Evolutionary conservation across 1,140 invertebrate genomes (phyloP).

Genomic region (Episyrphus balteatus): DNA sequence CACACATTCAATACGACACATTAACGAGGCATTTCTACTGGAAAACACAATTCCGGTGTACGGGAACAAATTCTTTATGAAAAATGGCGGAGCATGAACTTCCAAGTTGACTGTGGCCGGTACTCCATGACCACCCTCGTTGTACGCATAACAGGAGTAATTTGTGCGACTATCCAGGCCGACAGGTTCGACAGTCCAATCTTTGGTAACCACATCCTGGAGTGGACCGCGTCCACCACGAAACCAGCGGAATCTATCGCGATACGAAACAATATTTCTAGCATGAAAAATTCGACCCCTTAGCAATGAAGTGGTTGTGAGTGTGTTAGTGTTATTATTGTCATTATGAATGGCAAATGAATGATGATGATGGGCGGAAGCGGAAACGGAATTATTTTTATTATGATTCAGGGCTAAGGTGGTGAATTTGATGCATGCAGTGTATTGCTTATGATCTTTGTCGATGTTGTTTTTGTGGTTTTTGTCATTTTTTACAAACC

Average conservation of each 20-base stretch:
- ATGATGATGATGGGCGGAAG: constrained; percentile 1
- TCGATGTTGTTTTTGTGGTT: constrained; percentile 3
- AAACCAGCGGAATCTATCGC: constrained; percentile 61
- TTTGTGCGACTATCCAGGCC: constrained; percentile 71
- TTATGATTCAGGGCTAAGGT: too few relatives aligned
- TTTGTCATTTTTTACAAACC: constrained; percentile 24
- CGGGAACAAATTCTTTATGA: constrained; percentile 70
- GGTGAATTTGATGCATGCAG: too few relatives aligned
- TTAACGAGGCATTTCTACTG: constrained; percentile 57
- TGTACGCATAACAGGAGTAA: constrained; percentile 75
- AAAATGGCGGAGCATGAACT: constrained; percentile 74
- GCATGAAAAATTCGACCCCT: constrained; percentile 26
- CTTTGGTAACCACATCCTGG: constrained; percentile 56
- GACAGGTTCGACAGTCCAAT: constrained; percentile 68
- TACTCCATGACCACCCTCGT: constrained; percentile 67
- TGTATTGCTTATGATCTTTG: background rate
- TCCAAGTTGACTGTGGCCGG: constrained; percentile 60
- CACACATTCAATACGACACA: constrained; percentile 79
- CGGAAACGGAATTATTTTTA: too few relatives aligned
- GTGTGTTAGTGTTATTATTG: constrained; percentile 8
- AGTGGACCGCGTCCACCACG: constrained; percentile 56
- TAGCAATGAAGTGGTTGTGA: background rate
- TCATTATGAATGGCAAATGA: constrained; percentile 1
- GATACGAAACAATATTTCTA: constrained; percentile 27
- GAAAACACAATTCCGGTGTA: constrained; percentile 64